phyloP scores from a whole-genome alignment of 1,140 invertebrate genomes.

The Microplitis mediator region DNA sequence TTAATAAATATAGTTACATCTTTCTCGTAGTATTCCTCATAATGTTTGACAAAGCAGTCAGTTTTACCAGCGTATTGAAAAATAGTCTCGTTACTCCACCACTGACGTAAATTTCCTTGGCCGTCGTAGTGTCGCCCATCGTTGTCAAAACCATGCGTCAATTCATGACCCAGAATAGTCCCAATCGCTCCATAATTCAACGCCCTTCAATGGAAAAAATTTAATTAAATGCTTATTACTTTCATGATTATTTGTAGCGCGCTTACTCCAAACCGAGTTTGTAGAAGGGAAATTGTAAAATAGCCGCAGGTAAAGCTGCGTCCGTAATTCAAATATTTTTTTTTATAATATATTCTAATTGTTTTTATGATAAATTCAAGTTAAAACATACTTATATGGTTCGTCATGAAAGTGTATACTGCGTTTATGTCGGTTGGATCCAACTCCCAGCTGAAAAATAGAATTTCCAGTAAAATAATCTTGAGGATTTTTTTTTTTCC shows the following conservation, averaged over 20 bases:
- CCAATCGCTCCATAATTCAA: conserved; percentile 86
- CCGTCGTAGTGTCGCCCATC: conserved; percentile 76
- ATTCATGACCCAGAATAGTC: conserved; percentile 80
- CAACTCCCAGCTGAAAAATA: conserved; percentile 67
- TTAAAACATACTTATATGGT: conserved; percentile 74
- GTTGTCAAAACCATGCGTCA: conserved; percentile 86
- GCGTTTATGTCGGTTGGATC: conserved; percentile 78
- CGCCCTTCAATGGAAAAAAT: conserved; percentile 61
- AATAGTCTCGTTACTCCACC: conserved; percentile 86
- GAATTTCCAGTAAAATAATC: not conserved
- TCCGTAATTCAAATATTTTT: conserved; percentile 38
- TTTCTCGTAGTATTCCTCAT: conserved; percentile 72
- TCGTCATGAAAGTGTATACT: conserved; percentile 73
- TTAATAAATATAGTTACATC: conserved; percentile 36
- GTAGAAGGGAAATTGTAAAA: conserved; percentile 76
- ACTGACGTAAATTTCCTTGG: conserved; percentile 75
- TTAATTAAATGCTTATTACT: conserved; percentile 5
- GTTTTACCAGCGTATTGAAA: conserved; percentile 73
- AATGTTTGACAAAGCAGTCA: conserved; percentile 89
- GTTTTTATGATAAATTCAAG: not conserved
- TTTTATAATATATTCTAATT: not conserved
- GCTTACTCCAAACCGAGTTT: conserved; percentile 57
- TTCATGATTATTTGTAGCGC: not conserved
- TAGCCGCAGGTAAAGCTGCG: conserved; percentile 76
- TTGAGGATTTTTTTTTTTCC: not conserved